A percentile compares a stretch with the other conserved stretches of the same genome.
These are phyloP conservation scores for Eulithis prunata DNA, from an alignment of 2,888 invertebrate species.

Conservation along the genomic window DNA sequence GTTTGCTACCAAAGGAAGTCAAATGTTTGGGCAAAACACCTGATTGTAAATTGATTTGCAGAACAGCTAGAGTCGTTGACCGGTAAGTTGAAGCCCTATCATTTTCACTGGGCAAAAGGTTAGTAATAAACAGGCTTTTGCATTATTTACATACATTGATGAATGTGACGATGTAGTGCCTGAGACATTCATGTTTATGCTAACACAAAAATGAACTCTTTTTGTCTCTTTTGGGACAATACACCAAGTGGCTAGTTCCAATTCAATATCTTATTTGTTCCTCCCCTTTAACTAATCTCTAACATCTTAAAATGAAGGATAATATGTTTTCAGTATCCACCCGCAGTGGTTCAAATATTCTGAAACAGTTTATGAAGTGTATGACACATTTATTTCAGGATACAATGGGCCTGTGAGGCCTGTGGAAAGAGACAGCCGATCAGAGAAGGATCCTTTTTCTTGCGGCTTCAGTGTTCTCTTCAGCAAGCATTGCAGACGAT, in stretches of 20 bases:
- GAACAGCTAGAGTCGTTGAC: slow-evolving; percentile 70
- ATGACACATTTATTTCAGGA: slow-evolving; percentile 49
- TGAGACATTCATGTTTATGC: no score
- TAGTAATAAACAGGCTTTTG: no score
- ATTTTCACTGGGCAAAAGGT: neutral
- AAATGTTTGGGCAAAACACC: slow-evolving; percentile 59
- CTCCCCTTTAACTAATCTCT: no score
- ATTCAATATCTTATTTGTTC: no score
- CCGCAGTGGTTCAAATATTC: no score
- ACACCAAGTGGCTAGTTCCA: no score
- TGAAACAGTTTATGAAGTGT: no score
- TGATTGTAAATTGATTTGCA: slow-evolving; percentile 63
- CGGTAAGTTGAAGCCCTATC: slow-evolving; percentile 51
- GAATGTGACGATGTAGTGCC: no score
- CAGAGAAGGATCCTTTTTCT: slow-evolving; percentile 83
- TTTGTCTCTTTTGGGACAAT: neutral
- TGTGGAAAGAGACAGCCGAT: slow-evolving; percentile 69
- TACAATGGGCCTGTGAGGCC: slow-evolving; percentile 73
- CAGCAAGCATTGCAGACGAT: slow-evolving; percentile 85
- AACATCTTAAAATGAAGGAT: no score
- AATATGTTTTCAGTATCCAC: no score
- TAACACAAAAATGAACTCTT: no score
- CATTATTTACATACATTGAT: no score
- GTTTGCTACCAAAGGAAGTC: slow-evolving; percentile 58
- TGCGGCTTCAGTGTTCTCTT: slow-evolving; percentile 86